Percentiles rank a stretch among this genome's conserved stretches.
Evolutionary conservation across 2,888 invertebrate species (phyloP).

Genomic region (Cantharis nigra): DNA sequence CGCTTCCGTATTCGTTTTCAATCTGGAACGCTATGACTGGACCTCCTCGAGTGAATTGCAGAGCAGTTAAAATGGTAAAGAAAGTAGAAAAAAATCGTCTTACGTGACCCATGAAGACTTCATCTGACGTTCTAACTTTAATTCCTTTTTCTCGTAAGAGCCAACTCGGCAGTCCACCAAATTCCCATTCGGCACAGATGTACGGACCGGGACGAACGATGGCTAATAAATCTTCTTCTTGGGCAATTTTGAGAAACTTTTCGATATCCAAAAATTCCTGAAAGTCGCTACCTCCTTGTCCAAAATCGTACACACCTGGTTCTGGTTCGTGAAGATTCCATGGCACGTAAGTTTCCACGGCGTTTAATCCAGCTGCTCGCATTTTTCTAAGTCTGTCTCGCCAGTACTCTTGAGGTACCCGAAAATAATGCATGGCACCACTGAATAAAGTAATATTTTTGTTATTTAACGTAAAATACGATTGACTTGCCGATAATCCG

Average conservation of each 20-base stretch:
- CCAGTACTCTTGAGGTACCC: conserved; percentile 80
- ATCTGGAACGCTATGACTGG: conserved; percentile 86
- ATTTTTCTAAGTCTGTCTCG: conserved; percentile 75
- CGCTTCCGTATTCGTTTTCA: conserved; percentile 92
- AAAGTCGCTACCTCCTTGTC: conserved; percentile 69
- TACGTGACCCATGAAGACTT: conserved; percentile 55
- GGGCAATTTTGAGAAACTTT: conserved; percentile 71
- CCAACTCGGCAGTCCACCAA: conserved; percentile 57
- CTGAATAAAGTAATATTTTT: conserved; percentile 54
- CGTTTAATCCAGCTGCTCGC: conserved; percentile 83
- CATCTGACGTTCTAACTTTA: conserved; percentile 50
- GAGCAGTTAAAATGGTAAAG: conserved; percentile 56
- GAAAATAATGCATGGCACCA: conserved; percentile 82
- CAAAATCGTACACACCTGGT: conserved; percentile 66
- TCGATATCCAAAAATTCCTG: conserved; percentile 63
- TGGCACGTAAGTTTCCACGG: conserved; percentile 84
- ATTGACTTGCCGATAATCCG: conserved; percentile 45
- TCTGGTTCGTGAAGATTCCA: conserved; percentile 89
- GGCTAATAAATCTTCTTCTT: conserved; percentile 76
- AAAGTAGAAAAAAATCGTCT: conserved; percentile 58
- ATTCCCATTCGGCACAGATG: conserved; percentile 90
- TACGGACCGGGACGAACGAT: conserved; percentile 87
- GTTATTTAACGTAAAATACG: conserved; percentile 54
- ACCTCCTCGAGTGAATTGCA: conserved; percentile 73
- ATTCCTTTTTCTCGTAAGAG: conserved; percentile 58